Percentiles rank a stretch among this genome's conserved stretches.
These are phyloP conservation scores for Oscheius onirici DNA, from an alignment of 2,888 invertebrate genomes.

Conservation along the genomic window DNA sequence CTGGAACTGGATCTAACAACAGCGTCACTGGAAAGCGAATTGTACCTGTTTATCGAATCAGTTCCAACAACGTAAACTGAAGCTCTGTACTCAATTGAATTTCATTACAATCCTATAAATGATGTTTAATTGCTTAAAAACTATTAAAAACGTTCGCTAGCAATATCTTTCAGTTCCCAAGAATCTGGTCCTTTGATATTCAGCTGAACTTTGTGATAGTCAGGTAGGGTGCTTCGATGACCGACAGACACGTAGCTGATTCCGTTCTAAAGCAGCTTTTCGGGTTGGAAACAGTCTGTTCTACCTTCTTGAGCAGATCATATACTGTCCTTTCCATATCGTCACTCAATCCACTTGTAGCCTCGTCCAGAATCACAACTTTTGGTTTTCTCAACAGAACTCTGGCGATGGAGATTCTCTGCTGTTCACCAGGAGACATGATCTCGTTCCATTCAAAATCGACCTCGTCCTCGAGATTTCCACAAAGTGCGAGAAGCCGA, in stretches of 20 bases:
- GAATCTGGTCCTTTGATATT: constrained; percentile 16
- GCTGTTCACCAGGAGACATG: constrained; percentile 94
- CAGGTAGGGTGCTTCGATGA: constrained; percentile 74
- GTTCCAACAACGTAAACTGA: too few species aligned
- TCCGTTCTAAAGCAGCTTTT: constrained; percentile 47
- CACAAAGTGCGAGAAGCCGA: constrained; percentile 9
- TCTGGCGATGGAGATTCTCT: constrained; percentile 78
- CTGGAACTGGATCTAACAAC: too few species aligned
- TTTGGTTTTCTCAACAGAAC: constrained; percentile 25
- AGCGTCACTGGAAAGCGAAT: too few species aligned
- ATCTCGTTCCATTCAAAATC: constrained; percentile 77
- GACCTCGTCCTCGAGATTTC: constrained; percentile 10
- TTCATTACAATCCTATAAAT: too few species aligned
- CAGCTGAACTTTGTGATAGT: constrained; percentile 74
- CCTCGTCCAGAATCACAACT: constrained; percentile 32
- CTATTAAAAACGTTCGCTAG: too few species aligned
- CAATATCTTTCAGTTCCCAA: constrained; percentile 4
- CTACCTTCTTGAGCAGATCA: constrained; percentile 28
- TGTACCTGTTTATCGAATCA: too few species aligned
- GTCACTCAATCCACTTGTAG: constrained; percentile 28
- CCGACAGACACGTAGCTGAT: constrained; percentile 76
- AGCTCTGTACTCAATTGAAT: too few species aligned
- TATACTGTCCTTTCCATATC: constrained; percentile 30
- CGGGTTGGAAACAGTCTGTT: neutral
- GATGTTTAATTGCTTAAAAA: too few species aligned